These are phyloP conservation scores for Rhea americana DNA, from an alignment of 2,113 vertebrate species.

Conservation along the genomic window DNA sequence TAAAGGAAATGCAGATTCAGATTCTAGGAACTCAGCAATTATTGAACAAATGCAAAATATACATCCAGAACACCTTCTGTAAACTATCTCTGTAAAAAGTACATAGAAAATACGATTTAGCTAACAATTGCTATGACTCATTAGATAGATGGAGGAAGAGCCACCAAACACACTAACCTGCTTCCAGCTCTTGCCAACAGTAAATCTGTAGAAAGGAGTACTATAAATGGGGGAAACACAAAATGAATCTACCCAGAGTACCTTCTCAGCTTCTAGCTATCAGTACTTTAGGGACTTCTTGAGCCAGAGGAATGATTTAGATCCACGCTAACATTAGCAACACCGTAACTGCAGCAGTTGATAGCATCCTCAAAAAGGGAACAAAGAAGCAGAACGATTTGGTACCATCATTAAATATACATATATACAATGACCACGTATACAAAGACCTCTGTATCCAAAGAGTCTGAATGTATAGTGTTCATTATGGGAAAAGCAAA, in stretches of 20 bases:
- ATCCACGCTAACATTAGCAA: neutral
- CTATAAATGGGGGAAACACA: neutral
- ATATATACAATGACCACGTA: neutral
- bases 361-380: neutral
- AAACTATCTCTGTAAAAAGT: neutral
- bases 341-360: neutral
- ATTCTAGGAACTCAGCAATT: neutral
- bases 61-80: neutral
- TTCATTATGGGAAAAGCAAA: neutral
- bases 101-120: neutral
- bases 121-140: neutral
- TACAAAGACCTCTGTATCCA: neutral
- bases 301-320: neutral
- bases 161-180: neutral
- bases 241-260: fast-evolving
- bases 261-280: fast-evolving
- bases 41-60: neutral
- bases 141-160: neutral
- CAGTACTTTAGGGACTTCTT: neutral
- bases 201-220: neutral
- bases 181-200: neutral
- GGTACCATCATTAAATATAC: neutral
- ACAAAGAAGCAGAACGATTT: neutral
- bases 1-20: neutral
- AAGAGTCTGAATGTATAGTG: neutral